Base-by-base conservation (phyloP, 2,888 invertebrate genomes). In the Drosophila demipolita region DNA sequence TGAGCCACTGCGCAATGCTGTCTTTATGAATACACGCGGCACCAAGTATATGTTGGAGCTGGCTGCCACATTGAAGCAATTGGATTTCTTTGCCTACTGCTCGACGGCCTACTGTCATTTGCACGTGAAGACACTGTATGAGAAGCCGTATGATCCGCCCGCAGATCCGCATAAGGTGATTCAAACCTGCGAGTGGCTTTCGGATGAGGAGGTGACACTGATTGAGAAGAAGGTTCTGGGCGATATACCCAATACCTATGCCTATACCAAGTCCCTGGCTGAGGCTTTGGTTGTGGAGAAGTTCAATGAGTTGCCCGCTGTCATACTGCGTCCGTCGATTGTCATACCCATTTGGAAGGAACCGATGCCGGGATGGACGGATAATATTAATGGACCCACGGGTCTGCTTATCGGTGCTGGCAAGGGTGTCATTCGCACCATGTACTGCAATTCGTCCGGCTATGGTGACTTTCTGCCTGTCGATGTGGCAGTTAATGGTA, bases 101-200 rank as follows among this genome's bases (percentile, higher is more conserved):
- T 98, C 98, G 2, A 98, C 98, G 0, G 96, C 98, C 0, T 98
- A 98, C 93, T 97, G 98, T 87, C 98, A 99, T 91, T 95, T 98
- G 66, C 95, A 97, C 89, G 96, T 96, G 91, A 95, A 95, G 75
- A 94, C 97, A 4, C 93, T 98, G 26, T 95, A 96, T 78, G 99
- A 99, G 93, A 96, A 95, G 86, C 95, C 98, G 0, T 99, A 99
- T 92, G 96, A 97, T 4, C 96, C 97, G 0, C 97, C 97, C 0
- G 95, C 96, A 59, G 94, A 96, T 93, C 96, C 97, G 0, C 95
- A 96, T 83, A 94, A 95, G 83, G 94, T 97, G 75, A 97, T 97
- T 59, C 95, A 96, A 89, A 95, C 96, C 1, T 95, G 96, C 71
- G 97, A 97, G 91, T 96, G 96, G 96, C 95, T 97, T 94, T 95